These are phyloP conservation scores for Pantelozetes paolii DNA, from an alignment of 2,888 invertebrate genomes.

Conservation along the genomic window DNA sequence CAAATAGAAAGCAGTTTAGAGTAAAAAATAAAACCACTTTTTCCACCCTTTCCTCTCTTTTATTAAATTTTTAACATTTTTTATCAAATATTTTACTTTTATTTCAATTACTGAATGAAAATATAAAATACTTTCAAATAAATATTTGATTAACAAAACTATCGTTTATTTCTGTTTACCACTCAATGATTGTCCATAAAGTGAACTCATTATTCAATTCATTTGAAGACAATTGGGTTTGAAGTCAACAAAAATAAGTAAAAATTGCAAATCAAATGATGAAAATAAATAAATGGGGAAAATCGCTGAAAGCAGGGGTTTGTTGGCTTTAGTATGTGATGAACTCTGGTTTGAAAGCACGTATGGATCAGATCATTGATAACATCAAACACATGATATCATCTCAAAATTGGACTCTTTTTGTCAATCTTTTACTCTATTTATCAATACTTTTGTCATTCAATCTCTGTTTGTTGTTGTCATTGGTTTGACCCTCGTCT, in stretches of 20 bases:
- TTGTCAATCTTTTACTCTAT: background rate
- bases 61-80: background rate
- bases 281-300: background rate
- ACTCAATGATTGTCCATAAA: no score
- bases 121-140: no score
- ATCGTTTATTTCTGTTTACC: background rate
- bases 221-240: background rate
- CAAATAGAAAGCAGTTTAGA: background rate
- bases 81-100: no score
- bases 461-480: background rate
- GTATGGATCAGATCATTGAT: background rate
- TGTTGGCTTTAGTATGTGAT: background rate
- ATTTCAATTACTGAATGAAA: no score
- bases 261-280: background rate
- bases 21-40: background rate
- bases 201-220: no score
- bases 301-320: background rate
- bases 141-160: no score
- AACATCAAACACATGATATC: background rate
- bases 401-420: background rate
- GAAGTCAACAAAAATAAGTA: background rate
- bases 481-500: background rate
- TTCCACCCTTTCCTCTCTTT: no score
- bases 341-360: slow-evolving; percentile 1
- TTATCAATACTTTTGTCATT: background rate